Conservation (phyloP, 2,888 invertebrate species). For the Plagodis pulveraria region DNA sequence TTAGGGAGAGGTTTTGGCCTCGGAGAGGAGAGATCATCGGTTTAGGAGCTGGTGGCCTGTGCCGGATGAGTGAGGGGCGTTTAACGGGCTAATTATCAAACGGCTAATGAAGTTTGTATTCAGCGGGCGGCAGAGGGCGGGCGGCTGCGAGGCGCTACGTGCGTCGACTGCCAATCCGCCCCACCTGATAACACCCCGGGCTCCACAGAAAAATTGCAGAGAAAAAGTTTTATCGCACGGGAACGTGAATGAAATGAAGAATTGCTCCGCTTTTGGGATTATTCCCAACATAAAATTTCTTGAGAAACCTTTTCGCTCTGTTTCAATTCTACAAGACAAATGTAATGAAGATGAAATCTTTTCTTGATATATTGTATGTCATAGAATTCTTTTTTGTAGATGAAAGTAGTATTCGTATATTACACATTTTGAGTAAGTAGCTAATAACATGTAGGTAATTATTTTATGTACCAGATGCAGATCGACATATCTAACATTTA, state of each 20-base stretch:
- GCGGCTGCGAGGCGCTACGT: slow-evolving; percentile 73
- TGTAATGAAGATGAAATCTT: slow-evolving; percentile 21
- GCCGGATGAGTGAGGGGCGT: slow-evolving; percentile 75
- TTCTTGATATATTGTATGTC: slow-evolving; percentile 1
- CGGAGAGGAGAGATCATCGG: slow-evolving; percentile 50
- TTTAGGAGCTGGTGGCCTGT: slow-evolving; percentile 56
- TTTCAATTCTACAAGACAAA: slow-evolving; percentile 67
- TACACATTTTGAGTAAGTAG: too few species aligned
- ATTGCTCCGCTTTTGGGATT: slow-evolving; percentile 82
- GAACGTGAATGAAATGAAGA: slow-evolving; percentile 85
- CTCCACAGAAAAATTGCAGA: slow-evolving; percentile 84
- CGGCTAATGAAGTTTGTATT: slow-evolving; percentile 86
- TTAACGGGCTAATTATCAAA: slow-evolving; percentile 85
- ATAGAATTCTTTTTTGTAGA: too few species aligned
- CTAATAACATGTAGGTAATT: too few species aligned
- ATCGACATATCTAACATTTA: too few species aligned
- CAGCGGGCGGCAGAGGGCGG: slow-evolving; percentile 73
- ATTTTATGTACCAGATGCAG: too few species aligned
- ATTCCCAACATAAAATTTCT: slow-evolving; percentile 77
- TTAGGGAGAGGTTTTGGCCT: slow-evolving; percentile 29
- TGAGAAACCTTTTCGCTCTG: slow-evolving; percentile 75
- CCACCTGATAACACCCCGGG: slow-evolving; percentile 82
- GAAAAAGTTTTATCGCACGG: slow-evolving; percentile 85
- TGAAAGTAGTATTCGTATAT: too few species aligned
- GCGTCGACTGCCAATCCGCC: slow-evolving; percentile 77